These are phyloP conservation scores for Ochropacha duplaris DNA, from an alignment of 2,888 invertebrate species.

Conservation along the genomic window DNA sequence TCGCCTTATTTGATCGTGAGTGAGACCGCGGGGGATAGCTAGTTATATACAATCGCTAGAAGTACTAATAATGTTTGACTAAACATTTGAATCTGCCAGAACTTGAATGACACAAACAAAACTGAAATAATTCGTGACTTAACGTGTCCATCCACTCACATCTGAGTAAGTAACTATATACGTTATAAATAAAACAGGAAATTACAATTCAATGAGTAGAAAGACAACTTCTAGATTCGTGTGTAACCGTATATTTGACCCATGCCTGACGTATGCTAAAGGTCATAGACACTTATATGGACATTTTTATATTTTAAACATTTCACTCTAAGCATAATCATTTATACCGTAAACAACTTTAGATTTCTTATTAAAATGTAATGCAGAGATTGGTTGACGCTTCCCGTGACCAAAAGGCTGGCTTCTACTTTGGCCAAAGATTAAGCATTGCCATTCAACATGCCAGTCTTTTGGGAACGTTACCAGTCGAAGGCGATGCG, in stretches of 20 bases:
- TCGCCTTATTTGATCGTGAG: too few relatives aligned
- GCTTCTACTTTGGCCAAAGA: too few relatives aligned
- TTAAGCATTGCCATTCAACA: too few relatives aligned
- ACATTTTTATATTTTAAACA: neutral
- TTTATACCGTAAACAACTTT: neutral
- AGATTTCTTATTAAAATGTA: neutral
- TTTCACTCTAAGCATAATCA: neutral
- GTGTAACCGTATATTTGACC: neutral
- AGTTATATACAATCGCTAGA: too few relatives aligned
- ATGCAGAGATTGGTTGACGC: too few relatives aligned
- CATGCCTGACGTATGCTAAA: neutral
- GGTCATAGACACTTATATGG: neutral
- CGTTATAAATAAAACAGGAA: conserved; percentile 4
- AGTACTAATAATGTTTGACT: neutral
- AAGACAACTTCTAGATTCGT: neutral
- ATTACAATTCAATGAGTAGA: conserved; percentile 7
- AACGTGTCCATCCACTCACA: neutral
- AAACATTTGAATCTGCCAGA: neutral
- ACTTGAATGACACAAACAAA: neutral
- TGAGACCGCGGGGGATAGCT: too few relatives aligned
- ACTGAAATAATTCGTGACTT: neutral
- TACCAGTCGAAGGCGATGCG: too few relatives aligned
- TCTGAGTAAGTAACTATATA: neutral
- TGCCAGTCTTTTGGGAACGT: too few relatives aligned
- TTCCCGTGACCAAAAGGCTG: too few relatives aligned